Base-by-base conservation (phyloP, 2,797 vertebrate genomes). In the Halcyon chelicuti region DNA sequence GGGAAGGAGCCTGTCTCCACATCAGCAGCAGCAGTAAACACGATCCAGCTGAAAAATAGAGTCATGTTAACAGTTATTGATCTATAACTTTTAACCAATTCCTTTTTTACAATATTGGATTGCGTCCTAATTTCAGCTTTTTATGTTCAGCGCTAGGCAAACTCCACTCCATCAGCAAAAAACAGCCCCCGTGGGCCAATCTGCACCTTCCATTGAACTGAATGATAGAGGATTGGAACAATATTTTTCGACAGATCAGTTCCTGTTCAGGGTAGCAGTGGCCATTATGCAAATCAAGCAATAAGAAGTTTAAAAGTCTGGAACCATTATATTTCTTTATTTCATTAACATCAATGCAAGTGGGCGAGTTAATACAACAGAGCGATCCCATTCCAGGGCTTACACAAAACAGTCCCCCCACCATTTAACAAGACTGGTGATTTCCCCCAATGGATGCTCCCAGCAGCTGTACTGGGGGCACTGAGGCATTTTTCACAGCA, bases 251-350 rank as follows among this genome's bases (percentile, higher is more conserved):
- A 96, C 96, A 95, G 94, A 96, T 82, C 81, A 29, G 74, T 91
- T 96, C 76, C 96, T 67, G 79, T 80, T 97, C 95, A 81, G 96
- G 90, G 57, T 40, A 91, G 94, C 4, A 0, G 79, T 73, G 79
- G 78, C 91, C 88, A 96, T 97, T 97, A 96, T 97, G 97, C 95
- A 97, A 91, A 98, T 97, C 6, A 3, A 62, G 90, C 77, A 75
- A 18, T 96, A 86, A 95, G 97, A 96, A 96, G 97, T 98, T 96
- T 97, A 96, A 97, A 97, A 97, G 97, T 95, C 96, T 91, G 96
- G 97, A 97, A 97, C 97, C 80, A 39, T 96, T 91, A 22, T 97
- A 94, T 97, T 97, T 98, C 96, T 98, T 97, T 92, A 97, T 96
- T 97, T 97, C 96, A 94, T 98, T 96, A 97, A 93, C 67, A 66